Evolutionary conservation across 2,797 vertebrate genomes (phyloP), one percentile per base, ranked within the genome.

Genomic region (Anolis apletophallus): DNA sequence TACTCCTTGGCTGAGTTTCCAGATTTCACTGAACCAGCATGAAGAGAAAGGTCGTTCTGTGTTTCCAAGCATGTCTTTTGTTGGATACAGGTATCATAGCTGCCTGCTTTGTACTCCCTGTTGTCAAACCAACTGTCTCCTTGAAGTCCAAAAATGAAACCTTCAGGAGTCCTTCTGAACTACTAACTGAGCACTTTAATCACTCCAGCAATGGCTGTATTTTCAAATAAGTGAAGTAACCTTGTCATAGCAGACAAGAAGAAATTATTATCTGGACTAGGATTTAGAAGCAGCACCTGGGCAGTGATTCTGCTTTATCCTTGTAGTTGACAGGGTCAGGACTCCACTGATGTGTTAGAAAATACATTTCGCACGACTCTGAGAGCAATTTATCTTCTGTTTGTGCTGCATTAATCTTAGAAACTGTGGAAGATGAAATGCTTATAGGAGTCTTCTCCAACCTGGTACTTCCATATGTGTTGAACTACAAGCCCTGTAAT

Each of bases 381-480:
- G 91, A 86, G 84, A 88, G 80, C 87, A 81, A 78, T 94, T 93
- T 90, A 92, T 87, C 91, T 78, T 91, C 84, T 91, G 75, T 79
- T 79, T 81, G 73, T 75, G 52, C 90, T 85, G 54, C 85, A 29
- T 80, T 92, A 83, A 81, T 84, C 75, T 90, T 80, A 89, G 85
- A 84, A 93, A 78, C 78, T 23, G 21, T 2, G 50, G 40, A 88
- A 73, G 55, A 91, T 86, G 81, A 81, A 93, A 90, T 75, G 29
- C 13, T 32, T 69, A 69, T 7, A 34, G 67, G 14, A 69, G 13
- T 32, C n/a, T 69, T 34, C 26, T 64, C n/a, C 12, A 69, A 34
- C 67, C n/a, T 69, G 13, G 67, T 69, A 32, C 29, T 69, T 69
- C n/a, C 67, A n/a, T 12, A 69, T 32, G 67, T 32, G n/a, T 16